Base-by-base conservation (phyloP, 2,797 vertebrate genomes). In the Carapus acus region DNA sequence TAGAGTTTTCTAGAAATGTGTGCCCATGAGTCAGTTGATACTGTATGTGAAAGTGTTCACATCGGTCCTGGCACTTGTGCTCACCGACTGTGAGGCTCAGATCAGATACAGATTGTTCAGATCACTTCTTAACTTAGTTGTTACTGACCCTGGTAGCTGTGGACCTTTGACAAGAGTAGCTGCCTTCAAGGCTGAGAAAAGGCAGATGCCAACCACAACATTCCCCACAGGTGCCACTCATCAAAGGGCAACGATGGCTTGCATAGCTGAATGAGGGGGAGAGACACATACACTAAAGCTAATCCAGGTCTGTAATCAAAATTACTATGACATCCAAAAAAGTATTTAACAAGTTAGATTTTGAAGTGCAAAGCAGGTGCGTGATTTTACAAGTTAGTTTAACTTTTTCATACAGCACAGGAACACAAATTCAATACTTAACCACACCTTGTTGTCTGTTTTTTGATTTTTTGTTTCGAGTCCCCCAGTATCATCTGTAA, bases 221-320 rank as follows among this genome's bases (percentile, higher is more conserved):
- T 72, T 79, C 71, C 73, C 63, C 58, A 58, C 77, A 80, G 78
- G 82, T 83, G 76, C 69, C 74, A 69, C 66, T 49, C 45, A 42
- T 74, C 61, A 55, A 58, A 75, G 74, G 49, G 31, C 46, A 50
- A 51, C 43, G n/a, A 18, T 31, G 43, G 20, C 9, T 20, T 41
- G 7, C 29, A 40, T 53, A 45, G 46, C 13, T 43, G 6, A 17
- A 21, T 17, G 36, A 51, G 38, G 11, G 9, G 24, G 33, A 42
- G 8, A 47, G n/a, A 40, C 42, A 37, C 7, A 6, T 6, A 8
- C n/a, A 42, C 54, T n/a, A n/a, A n/a, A n/a, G n/a, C n/a, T n/a
- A n/a, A n/a, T n/a, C n/a, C n/a, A n/a, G n/a, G n/a, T n/a, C n/a
- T n/a, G n/a, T n/a, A n/a, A n/a, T n/a, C n/a, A n/a, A n/a, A n/a